phyloP scores from a whole-genome alignment of 2,113 vertebrate species.

The Empidonax alnorum region DNA sequence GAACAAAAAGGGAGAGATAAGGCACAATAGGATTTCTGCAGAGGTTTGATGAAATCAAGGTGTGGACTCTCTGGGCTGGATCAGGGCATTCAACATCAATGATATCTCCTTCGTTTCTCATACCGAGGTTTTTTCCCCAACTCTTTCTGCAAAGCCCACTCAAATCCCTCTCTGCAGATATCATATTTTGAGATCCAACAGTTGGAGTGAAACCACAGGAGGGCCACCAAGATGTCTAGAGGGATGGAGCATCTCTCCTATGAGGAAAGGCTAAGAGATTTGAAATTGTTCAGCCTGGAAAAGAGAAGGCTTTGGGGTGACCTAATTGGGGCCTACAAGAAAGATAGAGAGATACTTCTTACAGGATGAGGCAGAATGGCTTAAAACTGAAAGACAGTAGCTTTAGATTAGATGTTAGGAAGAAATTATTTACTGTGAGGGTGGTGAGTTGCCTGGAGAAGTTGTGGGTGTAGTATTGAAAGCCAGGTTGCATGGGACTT shows the following conservation, averaged over 20 bases:
- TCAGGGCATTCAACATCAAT: too few relatives aligned
- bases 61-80: too few relatives aligned
- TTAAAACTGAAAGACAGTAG: not conserved
- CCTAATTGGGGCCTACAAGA: not conserved
- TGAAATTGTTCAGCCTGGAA: not conserved
- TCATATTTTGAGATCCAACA: too few relatives aligned
- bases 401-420: not conserved
- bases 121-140: too few relatives aligned
- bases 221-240: not conserved
- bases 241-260: not conserved
- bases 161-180: too few relatives aligned
- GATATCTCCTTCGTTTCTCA: too few relatives aligned
- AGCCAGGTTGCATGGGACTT: not conserved
- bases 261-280: not conserved
- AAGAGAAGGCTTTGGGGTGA: not conserved
- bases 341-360: not conserved
- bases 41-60: too few relatives aligned
- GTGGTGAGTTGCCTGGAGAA: not conserved
- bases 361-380: not conserved
- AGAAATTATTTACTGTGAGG: not conserved
- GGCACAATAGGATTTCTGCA: too few relatives aligned
- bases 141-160: too few relatives aligned
- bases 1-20: too few relatives aligned
- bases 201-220: not conserved
- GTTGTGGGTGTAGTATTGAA: not conserved